A percentile compares a stretch with the other conserved stretches of the same genome.
These are phyloP conservation scores for Argyresthia goedartella DNA, from an alignment of 2,888 invertebrate genomes.

Conservation along the genomic window DNA sequence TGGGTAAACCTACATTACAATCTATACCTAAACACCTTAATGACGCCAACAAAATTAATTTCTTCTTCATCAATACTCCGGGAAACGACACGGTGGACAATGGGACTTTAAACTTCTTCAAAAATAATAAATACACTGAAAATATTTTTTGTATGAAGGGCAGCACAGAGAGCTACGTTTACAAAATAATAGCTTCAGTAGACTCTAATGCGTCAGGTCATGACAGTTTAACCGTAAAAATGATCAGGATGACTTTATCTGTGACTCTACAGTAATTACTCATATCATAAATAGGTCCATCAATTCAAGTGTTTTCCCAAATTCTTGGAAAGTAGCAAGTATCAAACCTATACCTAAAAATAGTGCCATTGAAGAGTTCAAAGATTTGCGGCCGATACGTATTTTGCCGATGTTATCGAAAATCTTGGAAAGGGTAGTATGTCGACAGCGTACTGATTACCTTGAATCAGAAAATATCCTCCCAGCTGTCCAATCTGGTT, in stretches of 20 bases:
- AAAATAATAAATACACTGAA: not conserved
- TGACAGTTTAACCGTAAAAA: not conserved
- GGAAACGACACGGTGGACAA: not conserved
- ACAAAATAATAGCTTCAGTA: not conserved
- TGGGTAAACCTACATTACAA: not conserved
- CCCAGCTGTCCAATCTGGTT: no score
- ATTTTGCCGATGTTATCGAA: not conserved
- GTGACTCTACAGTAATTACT: not conserved
- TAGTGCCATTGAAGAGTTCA: not conserved
- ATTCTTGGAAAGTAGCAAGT: not conserved
- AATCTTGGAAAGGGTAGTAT: not conserved
- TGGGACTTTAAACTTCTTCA: not conserved
- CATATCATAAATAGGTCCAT: not conserved
- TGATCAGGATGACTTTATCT: not conserved
- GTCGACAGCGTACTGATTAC: no score
- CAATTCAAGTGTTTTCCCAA: not conserved
- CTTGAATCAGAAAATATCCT: no score
- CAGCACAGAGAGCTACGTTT: not conserved
- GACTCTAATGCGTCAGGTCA: not conserved
- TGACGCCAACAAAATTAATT: not conserved
- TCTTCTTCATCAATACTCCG: not conserved
- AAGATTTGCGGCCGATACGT: constrained; percentile 1
- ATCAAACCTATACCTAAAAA: not conserved
- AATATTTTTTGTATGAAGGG: not conserved
- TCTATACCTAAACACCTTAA: not conserved